Base-by-base conservation (phyloP, 1,140 invertebrate genomes). In the Colletes latitarsis region DNA sequence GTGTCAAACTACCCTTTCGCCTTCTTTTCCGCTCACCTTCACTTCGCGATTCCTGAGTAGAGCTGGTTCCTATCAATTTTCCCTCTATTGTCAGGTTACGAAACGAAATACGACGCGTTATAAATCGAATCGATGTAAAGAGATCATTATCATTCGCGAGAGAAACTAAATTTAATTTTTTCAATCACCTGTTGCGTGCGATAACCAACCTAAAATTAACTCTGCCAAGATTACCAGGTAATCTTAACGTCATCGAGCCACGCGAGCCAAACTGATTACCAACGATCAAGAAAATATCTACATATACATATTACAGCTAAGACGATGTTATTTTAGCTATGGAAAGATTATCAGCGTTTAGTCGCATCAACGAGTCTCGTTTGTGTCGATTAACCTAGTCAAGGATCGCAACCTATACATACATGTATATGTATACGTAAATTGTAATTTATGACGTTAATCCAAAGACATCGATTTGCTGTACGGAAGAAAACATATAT, bases 1-100 rank as follows among this genome's bases (percentile, higher is more conserved):
- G 84, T 86, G 68, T 77, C 72, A 77, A 87, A 86, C 84, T 39
- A 87, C 85, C 84, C 84, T 87, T 87, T 86, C 85, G 77, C 84
- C 73, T 83, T 87, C 63, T 77, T 81, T 81, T 71, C 77, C 68
- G 84, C 74, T 85, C 55, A 85, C 84, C 84, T 85, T 86, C 77
- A 86, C 72, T 30, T 30, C 30, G 30, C 30, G 30, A 30, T 30
- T 74, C 57, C 52, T 30, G 14, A 72, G 53, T 58, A 55, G 66
- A 82, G 15, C 73, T 64, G 72, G 46, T 5, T 74, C 57, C 53
- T 82, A 72, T 74, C 72, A 82, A 86, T 80, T 76, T 41, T 67
- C 57, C 12, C 41, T 52, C n/a, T 49, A 73, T 82, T 86, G 46
- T 75, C 15, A 68, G 17, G 2, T 19, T 80, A 52, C 30, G 58